phyloP scores from a whole-genome alignment of 2,797 vertebrate genomes.

The Enteromius anoplus region DNA sequence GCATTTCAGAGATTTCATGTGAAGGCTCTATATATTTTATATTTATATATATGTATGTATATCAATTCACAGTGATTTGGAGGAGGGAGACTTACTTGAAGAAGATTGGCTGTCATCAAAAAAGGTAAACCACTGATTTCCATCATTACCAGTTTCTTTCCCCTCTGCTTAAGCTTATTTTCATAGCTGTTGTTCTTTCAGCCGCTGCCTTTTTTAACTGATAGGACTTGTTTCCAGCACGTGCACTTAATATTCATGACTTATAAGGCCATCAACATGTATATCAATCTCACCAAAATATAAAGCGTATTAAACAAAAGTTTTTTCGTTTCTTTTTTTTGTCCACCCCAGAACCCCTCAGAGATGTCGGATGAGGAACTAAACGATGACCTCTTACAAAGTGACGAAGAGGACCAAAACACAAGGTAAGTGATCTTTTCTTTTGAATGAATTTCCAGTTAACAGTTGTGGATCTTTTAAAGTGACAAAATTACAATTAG shows the following conservation, averaged over 20 bases:
- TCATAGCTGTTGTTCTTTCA: not conserved
- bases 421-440: conserved; percentile 63
- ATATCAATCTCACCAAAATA: not conserved
- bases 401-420: conserved; percentile 90
- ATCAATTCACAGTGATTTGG: conserved; percentile 85
- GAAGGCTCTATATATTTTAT: not conserved
- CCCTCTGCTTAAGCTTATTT: not conserved
- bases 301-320: not conserved
- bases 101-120: conserved; percentile 91
- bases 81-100: conserved; percentile 93
- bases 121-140: conserved; percentile 82
- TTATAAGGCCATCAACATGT: not conserved
- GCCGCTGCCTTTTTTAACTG: not conserved
- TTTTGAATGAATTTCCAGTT: not conserved
- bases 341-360: conserved; percentile 84
- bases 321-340: conserved; percentile 38
- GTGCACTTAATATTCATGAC: too few species aligned
- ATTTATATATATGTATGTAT: not conserved
- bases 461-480: not conserved
- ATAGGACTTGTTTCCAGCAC: not conserved
- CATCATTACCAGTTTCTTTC: conserved; percentile 60
- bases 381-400: conserved; percentile 96
- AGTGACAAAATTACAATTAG: not conserved
- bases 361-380: conserved; percentile 96
- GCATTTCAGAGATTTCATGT: not conserved